phyloP scores from a whole-genome alignment of 2,797 vertebrate species.

The Myotis findleyi region DNA sequence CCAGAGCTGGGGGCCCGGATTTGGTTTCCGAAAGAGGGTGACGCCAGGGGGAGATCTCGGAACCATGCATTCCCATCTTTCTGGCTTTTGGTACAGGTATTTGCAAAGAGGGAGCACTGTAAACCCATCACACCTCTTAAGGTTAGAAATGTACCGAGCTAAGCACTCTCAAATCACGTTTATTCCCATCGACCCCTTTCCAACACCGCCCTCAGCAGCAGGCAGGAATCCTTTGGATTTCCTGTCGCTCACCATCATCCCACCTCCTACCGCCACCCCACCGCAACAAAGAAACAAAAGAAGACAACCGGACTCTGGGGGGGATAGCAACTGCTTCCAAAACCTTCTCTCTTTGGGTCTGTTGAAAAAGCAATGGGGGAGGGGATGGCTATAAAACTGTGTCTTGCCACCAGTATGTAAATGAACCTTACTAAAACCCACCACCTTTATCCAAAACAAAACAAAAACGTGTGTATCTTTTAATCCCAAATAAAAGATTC shows the following conservation, averaged over 20 bases:
- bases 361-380: constrained; percentile 28
- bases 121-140: constrained; percentile 26
- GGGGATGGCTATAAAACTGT: constrained; percentile 28
- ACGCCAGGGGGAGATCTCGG: constrained; percentile 76
- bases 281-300: constrained; percentile 79
- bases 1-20: not conserved
- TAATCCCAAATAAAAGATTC: constrained; percentile 26
- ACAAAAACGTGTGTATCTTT: not conserved
- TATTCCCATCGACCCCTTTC: constrained; percentile 18
- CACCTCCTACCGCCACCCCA: not conserved
- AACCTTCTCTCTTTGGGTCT: constrained; percentile 4
- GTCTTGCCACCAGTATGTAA: constrained; percentile 40
- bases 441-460: constrained; percentile 40
- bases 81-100: constrained; percentile 64
- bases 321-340: constrained; percentile 52
- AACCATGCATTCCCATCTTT: constrained; percentile 60
- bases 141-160: not conserved
- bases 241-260: not conserved
- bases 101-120: constrained; percentile 56
- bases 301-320: constrained; percentile 55
- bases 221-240: constrained; percentile 19
- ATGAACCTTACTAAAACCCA: constrained; percentile 37
- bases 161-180: constrained; percentile 53
- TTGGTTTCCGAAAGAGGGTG: constrained; percentile 54
- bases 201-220: constrained; percentile 2